Evolutionary conservation across 2,888 invertebrate species (phyloP), one percentile per base, ranked within the genome.

Genomic region (Theodoxus fluviatilis): DNA sequence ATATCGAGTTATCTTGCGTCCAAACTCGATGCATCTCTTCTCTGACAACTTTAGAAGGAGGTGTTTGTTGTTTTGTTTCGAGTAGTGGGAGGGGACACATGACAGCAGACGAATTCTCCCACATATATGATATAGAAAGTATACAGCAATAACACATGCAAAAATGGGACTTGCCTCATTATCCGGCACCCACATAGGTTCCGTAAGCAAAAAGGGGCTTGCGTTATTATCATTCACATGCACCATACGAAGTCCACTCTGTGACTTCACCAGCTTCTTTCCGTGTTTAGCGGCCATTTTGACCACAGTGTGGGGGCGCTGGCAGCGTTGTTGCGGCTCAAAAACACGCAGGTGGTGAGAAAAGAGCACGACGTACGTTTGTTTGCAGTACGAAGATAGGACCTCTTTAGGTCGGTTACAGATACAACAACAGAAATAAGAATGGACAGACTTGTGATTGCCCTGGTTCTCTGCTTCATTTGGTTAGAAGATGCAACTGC

Each of bases 111-210:
- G n/a, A n/a, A n/a, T n/a, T n/a, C n/a, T n/a, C n/a, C n/a, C n/a
- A n/a, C n/a, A n/a, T n/a, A n/a, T n/a, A n/a, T n/a, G n/a, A n/a
- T n/a, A n/a, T n/a, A n/a, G n/a, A n/a, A n/a, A n/a, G n/a, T n/a
- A n/a, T n/a, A n/a, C n/a, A n/a, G n/a, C n/a, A n/a, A n/a, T n/a
- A n/a, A n/a, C n/a, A n/a, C n/a, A n/a, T n/a, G n/a, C n/a, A n/a
- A n/a, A n/a, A 57, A 59, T 70, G 47, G 9, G 35, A 66, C 65
- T 69, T 74, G 89, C 89, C 83, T 88, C 85, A 61, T 82, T 83
- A 74, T 89, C 89, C 35, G 88, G 87, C 35, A 87, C 82, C 89
- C 89, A 89, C 31, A 78, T 81, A 25, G 89, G 89, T 79, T 89
- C 89, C 47, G 79, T 75, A 40, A 89, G 74, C 43, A 87, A 81